Percentiles rank a stretch among this genome's conserved stretches.
phyloP scores from a whole-genome alignment of 1,140 invertebrate genomes.

The Phenacoccus solenopsis region DNA sequence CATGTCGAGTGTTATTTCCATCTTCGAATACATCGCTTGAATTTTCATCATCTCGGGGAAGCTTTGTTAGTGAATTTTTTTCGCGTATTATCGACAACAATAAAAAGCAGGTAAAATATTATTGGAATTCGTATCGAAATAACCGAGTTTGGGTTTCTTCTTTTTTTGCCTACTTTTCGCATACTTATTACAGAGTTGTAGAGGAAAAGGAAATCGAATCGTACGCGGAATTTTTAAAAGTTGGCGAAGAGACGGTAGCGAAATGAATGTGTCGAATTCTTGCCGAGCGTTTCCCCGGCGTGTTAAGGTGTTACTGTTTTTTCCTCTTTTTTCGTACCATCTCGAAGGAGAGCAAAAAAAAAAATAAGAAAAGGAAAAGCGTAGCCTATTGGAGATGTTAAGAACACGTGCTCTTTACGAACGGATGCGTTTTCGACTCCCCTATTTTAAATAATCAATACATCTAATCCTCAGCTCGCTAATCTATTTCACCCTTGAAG shows the following conservation, averaged over 20 bases:
- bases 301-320: constrained; percentile 2
- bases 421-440: constrained; percentile 5
- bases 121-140: background rate
- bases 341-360: background rate
- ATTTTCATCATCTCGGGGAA: background rate
- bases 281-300: background rate
- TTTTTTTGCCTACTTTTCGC: background rate
- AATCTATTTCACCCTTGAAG: constrained; percentile 9
- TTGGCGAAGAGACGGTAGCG: background rate
- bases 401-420: constrained; percentile 13
- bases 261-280: background rate
- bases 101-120: constrained; percentile 2
- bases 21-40: too few species aligned
- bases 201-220: background rate
- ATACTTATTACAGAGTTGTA: background rate
- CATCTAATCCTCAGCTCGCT: constrained; percentile 11
- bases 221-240: background rate
- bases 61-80: background rate
- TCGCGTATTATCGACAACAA: background rate
- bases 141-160: background rate
- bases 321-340: background rate
- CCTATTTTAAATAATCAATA: constrained; percentile 14
- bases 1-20: too few species aligned
- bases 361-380: background rate
- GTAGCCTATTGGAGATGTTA: constrained; percentile 1